Evolutionary conservation across 2,888 invertebrate genomes (phyloP), one percentile per base, ranked within the genome.

Genomic region (Teleiodes luculella): DNA sequence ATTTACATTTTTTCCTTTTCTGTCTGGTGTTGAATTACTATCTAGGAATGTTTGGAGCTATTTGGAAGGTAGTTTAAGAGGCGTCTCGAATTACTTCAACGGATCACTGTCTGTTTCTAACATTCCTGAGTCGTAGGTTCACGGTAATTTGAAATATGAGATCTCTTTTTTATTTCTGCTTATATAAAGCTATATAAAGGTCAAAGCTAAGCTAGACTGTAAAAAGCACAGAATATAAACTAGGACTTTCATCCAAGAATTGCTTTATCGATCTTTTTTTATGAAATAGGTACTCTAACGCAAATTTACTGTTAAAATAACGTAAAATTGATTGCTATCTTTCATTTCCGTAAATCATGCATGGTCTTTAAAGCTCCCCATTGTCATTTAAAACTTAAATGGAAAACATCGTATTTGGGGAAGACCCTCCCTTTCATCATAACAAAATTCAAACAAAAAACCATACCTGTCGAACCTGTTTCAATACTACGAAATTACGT

Each of bases 1-100:
- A 82, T 80, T 85, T 78, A 77, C 72, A 72, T 80, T 83, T 84
- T 80, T 83, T 82, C 85, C 63, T 64, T 64, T 71, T 37, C 11
- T 68, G 73, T 78, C 78, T 78, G 76, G 85, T 83, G 80, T 88
- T 83, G 74, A 82, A 83, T 88, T 88, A 86, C 87, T 76, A 78
- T 79, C 76, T 79, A 67, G 83, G 85, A 86, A 86, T 86, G 84
- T 78, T 72, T 76, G 28, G 24, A 43, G 13, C 43, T 20, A 20
- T 43, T 24, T 43, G 73, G 76, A 79, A 72, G 69, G 64, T 66
- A 65, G 66, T 68, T 62, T 60, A 59, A 60, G 68, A 72, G 64
- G 73, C 65, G 60, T 64, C 63, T 72, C 70, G 59, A 66, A 67
- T 73, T 65, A 52, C 55, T 35, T 52, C 43, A n/a, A 54, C 47